These are phyloP conservation scores for Heterocephalus glaber DNA, from an alignment of 2,113 vertebrate species.

Conservation along the genomic window DNA sequence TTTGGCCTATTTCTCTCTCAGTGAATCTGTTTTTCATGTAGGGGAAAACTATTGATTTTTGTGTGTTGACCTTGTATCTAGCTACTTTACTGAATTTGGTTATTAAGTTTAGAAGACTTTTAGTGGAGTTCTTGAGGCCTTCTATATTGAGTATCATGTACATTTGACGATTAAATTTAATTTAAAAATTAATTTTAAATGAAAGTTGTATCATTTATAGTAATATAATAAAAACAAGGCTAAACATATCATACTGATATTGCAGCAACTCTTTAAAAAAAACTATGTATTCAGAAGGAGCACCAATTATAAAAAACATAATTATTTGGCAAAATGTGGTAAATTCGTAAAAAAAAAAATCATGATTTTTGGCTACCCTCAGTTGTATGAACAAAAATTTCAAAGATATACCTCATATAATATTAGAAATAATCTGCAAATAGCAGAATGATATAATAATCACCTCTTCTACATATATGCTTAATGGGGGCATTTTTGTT, in stretches of 20 bases:
- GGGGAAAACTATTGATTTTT: too few relatives aligned
- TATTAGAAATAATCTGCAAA: not conserved
- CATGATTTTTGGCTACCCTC: not conserved
- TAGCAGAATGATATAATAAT: not conserved
- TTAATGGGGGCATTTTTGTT: not conserved
- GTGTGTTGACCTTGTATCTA: too few relatives aligned
- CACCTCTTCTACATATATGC: not conserved
- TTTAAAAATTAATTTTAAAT: not conserved
- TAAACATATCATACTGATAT: not conserved
- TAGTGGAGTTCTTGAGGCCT: too few relatives aligned
- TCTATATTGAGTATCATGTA: too few relatives aligned
- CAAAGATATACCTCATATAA: not conserved
- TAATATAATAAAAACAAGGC: not conserved
- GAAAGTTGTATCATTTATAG: not conserved
- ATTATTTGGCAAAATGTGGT: not conserved
- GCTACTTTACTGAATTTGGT: too few relatives aligned
- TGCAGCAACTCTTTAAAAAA: not conserved
- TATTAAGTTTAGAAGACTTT: too few relatives aligned
- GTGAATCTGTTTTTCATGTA: too few relatives aligned
- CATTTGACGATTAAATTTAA: not conserved
- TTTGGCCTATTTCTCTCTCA: too few relatives aligned
- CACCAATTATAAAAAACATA: not conserved
- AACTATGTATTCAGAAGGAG: not conserved
- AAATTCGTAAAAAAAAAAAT: not conserved
- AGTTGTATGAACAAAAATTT: not conserved